Percentiles rank a stretch among this genome's conserved stretches.
These are phyloP conservation scores for Lasioglossum zephyrum DNA, from an alignment of 2,888 invertebrate species.

Conservation along the genomic window DNA sequence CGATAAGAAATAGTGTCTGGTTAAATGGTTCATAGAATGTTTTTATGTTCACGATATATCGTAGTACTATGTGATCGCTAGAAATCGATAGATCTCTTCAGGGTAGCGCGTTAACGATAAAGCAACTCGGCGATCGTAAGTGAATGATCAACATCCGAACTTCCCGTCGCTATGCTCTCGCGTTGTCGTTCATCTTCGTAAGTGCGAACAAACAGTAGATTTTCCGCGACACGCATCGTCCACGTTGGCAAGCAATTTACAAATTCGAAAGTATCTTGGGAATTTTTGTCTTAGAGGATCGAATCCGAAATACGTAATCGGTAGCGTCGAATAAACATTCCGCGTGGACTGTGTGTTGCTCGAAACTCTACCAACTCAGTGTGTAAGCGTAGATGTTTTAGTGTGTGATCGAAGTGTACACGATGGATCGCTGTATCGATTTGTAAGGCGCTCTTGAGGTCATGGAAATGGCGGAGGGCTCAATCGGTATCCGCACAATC, in stretches of 20 bases:
- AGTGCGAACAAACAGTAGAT: constrained; percentile 42
- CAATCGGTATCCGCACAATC: constrained; percentile 18
- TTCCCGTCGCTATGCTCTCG: constrained; percentile 58
- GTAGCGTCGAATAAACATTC: constrained; percentile 5
- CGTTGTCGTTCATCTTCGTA: constrained; percentile 59
- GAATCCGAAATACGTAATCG: neutral
- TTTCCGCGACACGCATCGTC: constrained; percentile 19
- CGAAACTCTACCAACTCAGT: constrained; percentile 65
- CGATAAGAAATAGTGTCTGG: neutral
- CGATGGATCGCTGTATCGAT: constrained; percentile 57
- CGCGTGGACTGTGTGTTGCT: constrained; percentile 24
- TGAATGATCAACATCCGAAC: constrained; percentile 46
- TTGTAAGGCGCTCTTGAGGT: constrained; percentile 28
- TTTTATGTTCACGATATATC: neutral
- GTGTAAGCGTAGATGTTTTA: constrained; percentile 68
- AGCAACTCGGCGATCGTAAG: neutral
- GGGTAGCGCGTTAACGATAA: constrained; percentile 2
- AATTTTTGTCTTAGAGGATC: neutral
- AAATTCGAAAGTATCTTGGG: neutral
- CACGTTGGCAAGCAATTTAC: constrained; percentile 8
- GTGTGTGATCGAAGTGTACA: constrained; percentile 63
- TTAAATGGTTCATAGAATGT: neutral
- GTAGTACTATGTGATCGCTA: neutral
- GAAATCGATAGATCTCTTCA: neutral
- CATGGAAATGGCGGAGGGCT: constrained; percentile 25